These are phyloP conservation scores for Papilio protenor DNA, from an alignment of 2,888 invertebrate species.

Conservation along the genomic window DNA sequence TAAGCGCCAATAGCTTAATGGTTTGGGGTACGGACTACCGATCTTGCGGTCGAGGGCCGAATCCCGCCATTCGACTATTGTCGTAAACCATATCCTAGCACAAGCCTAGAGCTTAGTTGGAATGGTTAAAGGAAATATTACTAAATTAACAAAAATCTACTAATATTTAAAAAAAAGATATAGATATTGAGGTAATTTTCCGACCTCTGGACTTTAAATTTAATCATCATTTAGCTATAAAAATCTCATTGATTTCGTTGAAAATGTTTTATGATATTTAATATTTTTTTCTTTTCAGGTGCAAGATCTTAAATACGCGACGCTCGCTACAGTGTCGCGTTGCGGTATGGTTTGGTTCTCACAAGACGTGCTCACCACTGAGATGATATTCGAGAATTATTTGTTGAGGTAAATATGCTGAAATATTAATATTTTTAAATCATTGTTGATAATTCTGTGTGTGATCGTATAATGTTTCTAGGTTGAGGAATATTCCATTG, in stretches of 20 bases:
- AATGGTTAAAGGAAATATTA: too few relatives aligned
- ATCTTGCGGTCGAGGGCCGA: too few relatives aligned
- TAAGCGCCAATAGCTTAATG: too few relatives aligned
- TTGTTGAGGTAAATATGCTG: conserved; percentile 82
- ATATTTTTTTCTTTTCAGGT: conserved; percentile 60
- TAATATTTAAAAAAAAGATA: too few relatives aligned
- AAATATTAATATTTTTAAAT: not conserved
- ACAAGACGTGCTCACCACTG: conserved; percentile 98
- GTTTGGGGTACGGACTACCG: too few relatives aligned
- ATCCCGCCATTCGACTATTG: too few relatives aligned
- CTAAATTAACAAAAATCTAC: too few relatives aligned
- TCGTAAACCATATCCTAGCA: too few relatives aligned
- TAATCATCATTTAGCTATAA: too few relatives aligned
- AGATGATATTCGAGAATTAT: conserved; percentile 99
- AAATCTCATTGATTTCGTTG: not conserved
- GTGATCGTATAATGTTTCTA: conserved; percentile 52
- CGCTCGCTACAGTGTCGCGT: conserved; percentile 98
- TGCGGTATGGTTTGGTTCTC: conserved; percentile 99
- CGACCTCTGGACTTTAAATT: too few relatives aligned
- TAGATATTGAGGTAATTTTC: too few relatives aligned
- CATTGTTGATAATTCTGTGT: not conserved
- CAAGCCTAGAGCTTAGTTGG: too few relatives aligned
- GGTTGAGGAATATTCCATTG: conserved; percentile 92
- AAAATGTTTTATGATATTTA: conserved; percentile 5
- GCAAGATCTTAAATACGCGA: conserved; percentile 99